Percentiles rank a stretch among this genome's conserved stretches.
These are phyloP conservation scores for Ischnus inquisitorius DNA, from an alignment of 2,888 invertebrate species.

Conservation along the genomic window DNA sequence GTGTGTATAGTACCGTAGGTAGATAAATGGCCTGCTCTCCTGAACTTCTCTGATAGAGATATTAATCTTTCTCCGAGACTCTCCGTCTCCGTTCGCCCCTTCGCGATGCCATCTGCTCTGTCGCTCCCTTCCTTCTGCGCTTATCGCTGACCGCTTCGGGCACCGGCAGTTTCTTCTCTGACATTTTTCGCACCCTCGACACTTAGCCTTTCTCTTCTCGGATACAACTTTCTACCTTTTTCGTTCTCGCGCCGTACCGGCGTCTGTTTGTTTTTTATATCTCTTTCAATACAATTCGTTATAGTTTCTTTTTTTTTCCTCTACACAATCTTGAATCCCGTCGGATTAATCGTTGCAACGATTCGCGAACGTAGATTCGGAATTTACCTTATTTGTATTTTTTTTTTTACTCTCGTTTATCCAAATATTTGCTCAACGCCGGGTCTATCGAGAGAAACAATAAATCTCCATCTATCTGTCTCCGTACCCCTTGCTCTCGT, in stretches of 20 bases:
- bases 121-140: slow-evolving; percentile 7
- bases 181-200: slow-evolving; percentile 57
- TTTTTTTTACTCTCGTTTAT: slow-evolving; percentile 10
- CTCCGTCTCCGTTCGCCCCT: slow-evolving; percentile 54
- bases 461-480: slow-evolving; percentile 66
- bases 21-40: slow-evolving; percentile 81
- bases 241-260: slow-evolving; percentile 5
- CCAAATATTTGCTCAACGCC: slow-evolving; percentile 25
- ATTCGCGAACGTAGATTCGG: neutral
- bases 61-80: slow-evolving; percentile 80
- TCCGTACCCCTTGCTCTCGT: slow-evolving; percentile 52
- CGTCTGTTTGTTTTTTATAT: neutral
- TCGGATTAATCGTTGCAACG: neutral
- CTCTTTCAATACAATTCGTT: neutral
- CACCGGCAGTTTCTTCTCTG: slow-evolving; percentile 29
- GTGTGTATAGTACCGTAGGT: slow-evolving; percentile 73
- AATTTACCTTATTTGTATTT: neutral
- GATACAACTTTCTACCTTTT: slow-evolving; percentile 31
- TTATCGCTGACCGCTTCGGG: slow-evolving; percentile 69
- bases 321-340: too few relatives aligned
- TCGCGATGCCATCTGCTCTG: slow-evolving; percentile 4
- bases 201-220: slow-evolving; percentile 39
- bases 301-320: too few relatives aligned
- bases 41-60: slow-evolving; percentile 83
- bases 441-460: slow-evolving; percentile 45